These are phyloP conservation scores for Rhogogaster chlorosoma DNA, from an alignment of 2,888 invertebrate species.

Conservation along the genomic window DNA sequence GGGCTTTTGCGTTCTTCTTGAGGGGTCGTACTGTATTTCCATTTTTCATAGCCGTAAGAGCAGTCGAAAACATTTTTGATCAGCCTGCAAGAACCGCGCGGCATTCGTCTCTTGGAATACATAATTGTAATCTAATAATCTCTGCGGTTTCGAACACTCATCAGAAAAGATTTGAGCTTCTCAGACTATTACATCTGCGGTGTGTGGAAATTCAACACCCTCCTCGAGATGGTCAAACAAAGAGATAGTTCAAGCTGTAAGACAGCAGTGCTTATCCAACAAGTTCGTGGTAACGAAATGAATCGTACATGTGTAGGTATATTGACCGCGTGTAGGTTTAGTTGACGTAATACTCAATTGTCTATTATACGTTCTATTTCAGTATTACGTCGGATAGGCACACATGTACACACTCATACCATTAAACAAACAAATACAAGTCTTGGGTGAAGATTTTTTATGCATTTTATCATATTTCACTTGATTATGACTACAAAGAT, in stretches of 20 bases:
- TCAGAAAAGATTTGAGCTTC: not conserved
- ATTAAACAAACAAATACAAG: not conserved
- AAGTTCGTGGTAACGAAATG: conserved; percentile 20
- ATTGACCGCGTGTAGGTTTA: conserved; percentile 9
- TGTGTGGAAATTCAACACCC: conserved; percentile 20
- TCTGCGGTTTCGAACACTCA: not conserved
- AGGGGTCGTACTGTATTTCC: too few relatives aligned
- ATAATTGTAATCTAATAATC: conserved; percentile 29
- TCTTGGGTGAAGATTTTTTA: not conserved
- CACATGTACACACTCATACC: not conserved
- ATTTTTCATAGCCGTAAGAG: not conserved
- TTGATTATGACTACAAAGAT: not conserved
- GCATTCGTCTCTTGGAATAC: not conserved
- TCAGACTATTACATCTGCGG: not conserved
- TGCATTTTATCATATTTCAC: not conserved
- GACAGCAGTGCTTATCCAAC: not conserved
- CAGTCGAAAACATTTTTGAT: not conserved
- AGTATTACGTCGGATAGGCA: not conserved
- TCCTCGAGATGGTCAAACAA: not conserved
- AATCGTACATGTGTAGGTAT: conserved; percentile 13
- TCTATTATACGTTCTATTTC: not conserved
- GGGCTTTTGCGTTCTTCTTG: too few relatives aligned
- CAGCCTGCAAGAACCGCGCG: not conserved
- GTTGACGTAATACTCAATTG: conserved; percentile 29
- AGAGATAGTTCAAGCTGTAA: conserved; percentile 13